A percentile compares a stretch with the other conserved stretches of the same genome.
These are phyloP conservation scores for Corydoras sp. DNA, from an alignment of 2,113 vertebrate species.

Conservation along the genomic window DNA sequence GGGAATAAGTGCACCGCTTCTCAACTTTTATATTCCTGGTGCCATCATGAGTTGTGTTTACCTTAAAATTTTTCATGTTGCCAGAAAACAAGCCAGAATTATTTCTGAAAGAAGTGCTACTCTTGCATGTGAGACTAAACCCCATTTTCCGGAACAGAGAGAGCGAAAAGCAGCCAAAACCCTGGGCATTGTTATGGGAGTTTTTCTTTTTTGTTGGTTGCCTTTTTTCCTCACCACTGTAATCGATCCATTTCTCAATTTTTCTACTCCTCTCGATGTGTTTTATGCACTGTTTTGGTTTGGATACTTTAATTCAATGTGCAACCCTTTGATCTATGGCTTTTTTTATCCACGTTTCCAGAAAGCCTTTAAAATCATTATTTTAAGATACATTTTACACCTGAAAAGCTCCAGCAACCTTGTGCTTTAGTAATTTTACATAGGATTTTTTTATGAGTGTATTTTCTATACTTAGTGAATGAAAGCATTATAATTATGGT, in stretches of 20 bases:
- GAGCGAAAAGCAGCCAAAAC: constrained; percentile 35
- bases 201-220: constrained; percentile 29
- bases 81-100: constrained; percentile 27
- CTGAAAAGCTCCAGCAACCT: constrained; percentile 1
- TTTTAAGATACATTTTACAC: constrained; percentile 12
- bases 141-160: constrained; percentile 15
- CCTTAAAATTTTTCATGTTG: constrained; percentile 39
- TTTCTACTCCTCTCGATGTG: background rate
- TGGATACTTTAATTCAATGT: constrained; percentile 27
- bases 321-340: constrained; percentile 25
- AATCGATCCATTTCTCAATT: constrained; percentile 18
- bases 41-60: constrained; percentile 35
- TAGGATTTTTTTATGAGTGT: background rate
- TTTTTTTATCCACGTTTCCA: constrained; percentile 33
- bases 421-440: constrained; percentile 5
- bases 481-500: background rate
- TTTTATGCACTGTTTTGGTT: constrained; percentile 35
- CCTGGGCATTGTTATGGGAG: constrained; percentile 28
- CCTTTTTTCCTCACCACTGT: constrained; percentile 18
- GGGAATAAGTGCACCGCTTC: constrained; percentile 33
- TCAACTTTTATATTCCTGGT: constrained; percentile 35
- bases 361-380: constrained; percentile 17
- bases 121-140: background rate
- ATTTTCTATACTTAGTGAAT: too few species aligned
- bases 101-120: constrained; percentile 25